A percentile compares a stretch with the other conserved stretches of the same genome.
Conservation (phyloP, 2,888 invertebrate species). For the Diplazon laetatorius region DNA sequence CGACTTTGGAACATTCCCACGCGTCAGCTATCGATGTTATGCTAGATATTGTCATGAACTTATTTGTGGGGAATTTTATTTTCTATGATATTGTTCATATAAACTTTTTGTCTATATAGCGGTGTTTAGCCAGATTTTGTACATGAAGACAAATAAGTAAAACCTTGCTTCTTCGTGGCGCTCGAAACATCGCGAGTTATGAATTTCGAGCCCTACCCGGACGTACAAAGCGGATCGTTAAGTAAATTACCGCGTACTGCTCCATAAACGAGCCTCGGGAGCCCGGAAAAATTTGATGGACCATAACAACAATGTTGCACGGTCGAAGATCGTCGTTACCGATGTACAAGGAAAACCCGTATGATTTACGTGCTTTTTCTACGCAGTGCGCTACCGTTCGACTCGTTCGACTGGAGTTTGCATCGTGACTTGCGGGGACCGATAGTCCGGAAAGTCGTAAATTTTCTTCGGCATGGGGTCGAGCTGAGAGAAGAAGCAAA, state of each 20-base stretch:
- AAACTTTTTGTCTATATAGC: too few relatives aligned
- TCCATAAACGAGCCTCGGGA: constrained; percentile 54
- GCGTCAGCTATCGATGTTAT: too few relatives aligned
- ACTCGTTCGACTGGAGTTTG: constrained; percentile 20
- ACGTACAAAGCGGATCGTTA: constrained; percentile 55
- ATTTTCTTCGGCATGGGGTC: constrained; percentile 47
- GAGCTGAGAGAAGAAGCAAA: constrained; percentile 1
- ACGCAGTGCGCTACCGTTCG: constrained; percentile 31
- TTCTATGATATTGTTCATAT: too few relatives aligned
- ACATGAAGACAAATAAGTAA: too few relatives aligned
- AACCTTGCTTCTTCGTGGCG: too few relatives aligned
- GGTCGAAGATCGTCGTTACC: constrained; percentile 13
- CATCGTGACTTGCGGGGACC: neutral
- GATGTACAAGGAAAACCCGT: constrained; percentile 27
- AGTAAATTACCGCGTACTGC: constrained; percentile 39
- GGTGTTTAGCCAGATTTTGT: too few relatives aligned
- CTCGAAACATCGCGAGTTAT: constrained; percentile 26
- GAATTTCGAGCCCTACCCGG: too few relatives aligned
- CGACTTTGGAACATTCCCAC: too few relatives aligned
- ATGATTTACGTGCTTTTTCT: constrained; percentile 23
- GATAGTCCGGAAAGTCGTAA: constrained; percentile 40
- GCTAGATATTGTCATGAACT: too few relatives aligned
- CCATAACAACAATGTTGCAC: constrained; percentile 6
- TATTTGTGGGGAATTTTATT: too few relatives aligned
- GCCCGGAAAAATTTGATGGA: constrained; percentile 32